A percentile compares a stretch with the other conserved stretches of the same genome.
phyloP scores from a whole-genome alignment of 2,888 invertebrate species.

The Mesoligia furuncula region DNA sequence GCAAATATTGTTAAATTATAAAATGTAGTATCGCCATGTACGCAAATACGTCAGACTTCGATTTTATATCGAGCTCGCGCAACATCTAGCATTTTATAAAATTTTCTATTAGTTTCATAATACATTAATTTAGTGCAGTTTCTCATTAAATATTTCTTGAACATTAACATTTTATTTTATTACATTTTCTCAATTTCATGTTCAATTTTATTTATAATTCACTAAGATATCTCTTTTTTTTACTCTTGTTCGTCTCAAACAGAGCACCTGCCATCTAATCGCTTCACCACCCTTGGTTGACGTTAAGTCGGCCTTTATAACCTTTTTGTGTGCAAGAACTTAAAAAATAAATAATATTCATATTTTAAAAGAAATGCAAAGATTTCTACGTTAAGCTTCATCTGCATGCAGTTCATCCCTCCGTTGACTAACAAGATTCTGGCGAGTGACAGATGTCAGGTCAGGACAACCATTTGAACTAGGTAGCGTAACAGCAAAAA shows the following conservation, averaged over 20 bases:
- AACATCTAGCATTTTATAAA: too few species aligned
- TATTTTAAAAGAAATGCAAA: constrained; percentile 19
- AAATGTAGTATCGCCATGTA: too few species aligned
- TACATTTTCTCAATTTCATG: too few species aligned
- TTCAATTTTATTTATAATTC: neutral
- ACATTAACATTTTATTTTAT: too few species aligned
- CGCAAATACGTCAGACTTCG: too few species aligned
- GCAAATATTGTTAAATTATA: too few species aligned
- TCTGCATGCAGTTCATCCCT: constrained; percentile 23
- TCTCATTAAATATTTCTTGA: too few species aligned
- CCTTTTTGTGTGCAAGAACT: neutral
- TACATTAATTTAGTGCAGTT: too few species aligned
- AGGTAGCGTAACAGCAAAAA: constrained; percentile 4
- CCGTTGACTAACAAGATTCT: constrained; percentile 15
- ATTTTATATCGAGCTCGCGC: too few species aligned
- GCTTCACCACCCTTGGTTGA: neutral
- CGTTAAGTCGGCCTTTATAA: neutral
- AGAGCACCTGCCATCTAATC: too few species aligned
- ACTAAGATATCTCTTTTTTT: neutral
- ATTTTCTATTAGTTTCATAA: too few species aligned
- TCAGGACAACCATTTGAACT: constrained; percentile 1
- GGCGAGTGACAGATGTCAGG: constrained; percentile 34
- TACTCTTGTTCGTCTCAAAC: too few species aligned
- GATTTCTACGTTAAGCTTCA: neutral
- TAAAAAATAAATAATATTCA: neutral